Conservation (phyloP, 2,888 invertebrate genomes). For the Hydraecia micacea region DNA sequence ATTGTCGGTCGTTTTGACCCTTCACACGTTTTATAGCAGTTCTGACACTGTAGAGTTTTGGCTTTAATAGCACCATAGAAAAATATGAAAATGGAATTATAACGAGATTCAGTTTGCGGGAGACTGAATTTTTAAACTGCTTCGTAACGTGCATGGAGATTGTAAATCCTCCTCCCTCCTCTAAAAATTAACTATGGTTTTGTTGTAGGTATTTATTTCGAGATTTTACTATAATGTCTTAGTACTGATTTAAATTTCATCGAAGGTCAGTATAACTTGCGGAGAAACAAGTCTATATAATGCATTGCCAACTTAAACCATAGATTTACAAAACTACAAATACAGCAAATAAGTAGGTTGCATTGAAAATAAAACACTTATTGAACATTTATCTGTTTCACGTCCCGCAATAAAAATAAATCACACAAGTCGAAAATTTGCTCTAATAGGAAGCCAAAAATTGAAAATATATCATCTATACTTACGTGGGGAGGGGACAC, state of each 20-base stretch:
- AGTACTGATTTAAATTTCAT: neutral
- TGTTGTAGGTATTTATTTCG: neutral
- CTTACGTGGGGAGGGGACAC: constrained; percentile 77
- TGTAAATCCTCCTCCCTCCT: neutral
- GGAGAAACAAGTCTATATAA: neutral
- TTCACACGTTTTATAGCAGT: constrained; percentile 87
- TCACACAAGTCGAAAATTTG: constrained; percentile 81
- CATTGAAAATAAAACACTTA: constrained; percentile 45
- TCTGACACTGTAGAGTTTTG: constrained; percentile 76
- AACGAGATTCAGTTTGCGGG: constrained; percentile 50
- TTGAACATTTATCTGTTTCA: constrained; percentile 55
- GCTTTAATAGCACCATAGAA: constrained; percentile 63
- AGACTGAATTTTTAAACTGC: constrained; percentile 16
- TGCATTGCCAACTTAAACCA: neutral
- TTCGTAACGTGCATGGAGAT: neutral
- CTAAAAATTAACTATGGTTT: neutral
- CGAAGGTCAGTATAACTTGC: too few relatives aligned
- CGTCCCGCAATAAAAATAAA: constrained; percentile 74
- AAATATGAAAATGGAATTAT: constrained; percentile 59
- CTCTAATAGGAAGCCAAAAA: constrained; percentile 84
- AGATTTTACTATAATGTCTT: neutral
- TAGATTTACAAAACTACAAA: neutral
- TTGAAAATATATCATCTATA: constrained; percentile 88
- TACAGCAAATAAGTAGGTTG: constrained; percentile 6
- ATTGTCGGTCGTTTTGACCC: constrained; percentile 88